These are phyloP conservation scores for Hypomesus transpacificus DNA, from an alignment of 2,113 vertebrate species.

Conservation along the genomic window DNA sequence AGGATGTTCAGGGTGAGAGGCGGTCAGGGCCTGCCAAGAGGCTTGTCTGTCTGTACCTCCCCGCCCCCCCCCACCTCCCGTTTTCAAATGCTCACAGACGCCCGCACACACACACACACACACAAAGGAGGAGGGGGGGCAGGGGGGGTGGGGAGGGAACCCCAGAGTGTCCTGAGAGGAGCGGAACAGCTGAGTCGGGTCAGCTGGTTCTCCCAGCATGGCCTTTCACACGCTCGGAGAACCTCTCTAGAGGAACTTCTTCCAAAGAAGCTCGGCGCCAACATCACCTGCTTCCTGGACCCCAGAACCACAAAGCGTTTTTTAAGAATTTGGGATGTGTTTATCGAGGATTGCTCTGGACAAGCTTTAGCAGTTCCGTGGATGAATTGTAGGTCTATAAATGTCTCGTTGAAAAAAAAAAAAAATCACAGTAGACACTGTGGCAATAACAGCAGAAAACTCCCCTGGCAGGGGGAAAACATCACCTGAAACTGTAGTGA, in stretches of 20 bases:
- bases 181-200: constrained; percentile 19
- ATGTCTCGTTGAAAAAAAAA: constrained; percentile 9
- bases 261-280: constrained; percentile 7
- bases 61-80: constrained; percentile 45
- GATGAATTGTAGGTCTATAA: constrained; percentile 11
- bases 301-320: constrained; percentile 30
- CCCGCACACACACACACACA: constrained; percentile 22
- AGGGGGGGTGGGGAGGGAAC: constrained; percentile 14
- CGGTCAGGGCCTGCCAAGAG: neutral
- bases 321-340: constrained; percentile 43
- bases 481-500: constrained; percentile 45
- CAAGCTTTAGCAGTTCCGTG: constrained; percentile 7
- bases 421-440: neutral
- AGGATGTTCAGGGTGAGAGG: constrained; percentile 66
- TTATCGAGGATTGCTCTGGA: constrained; percentile 14
- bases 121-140: neutral
- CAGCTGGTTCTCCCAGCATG: constrained; percentile 27
- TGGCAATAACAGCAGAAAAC: constrained; percentile 5
- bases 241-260: constrained; percentile 37
- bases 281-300: constrained; percentile 54
- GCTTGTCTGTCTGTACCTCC: constrained; percentile 57
- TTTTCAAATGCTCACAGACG: neutral
- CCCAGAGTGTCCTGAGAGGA: constrained; percentile 24
- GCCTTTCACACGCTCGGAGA: constrained; percentile 43
- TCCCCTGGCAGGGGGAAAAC: constrained; percentile 20